A percentile compares a stretch with the other conserved stretches of the same genome.
Evolutionary conservation across 2,113 vertebrate species (phyloP).

Genomic region (Struthio camelus): DNA sequence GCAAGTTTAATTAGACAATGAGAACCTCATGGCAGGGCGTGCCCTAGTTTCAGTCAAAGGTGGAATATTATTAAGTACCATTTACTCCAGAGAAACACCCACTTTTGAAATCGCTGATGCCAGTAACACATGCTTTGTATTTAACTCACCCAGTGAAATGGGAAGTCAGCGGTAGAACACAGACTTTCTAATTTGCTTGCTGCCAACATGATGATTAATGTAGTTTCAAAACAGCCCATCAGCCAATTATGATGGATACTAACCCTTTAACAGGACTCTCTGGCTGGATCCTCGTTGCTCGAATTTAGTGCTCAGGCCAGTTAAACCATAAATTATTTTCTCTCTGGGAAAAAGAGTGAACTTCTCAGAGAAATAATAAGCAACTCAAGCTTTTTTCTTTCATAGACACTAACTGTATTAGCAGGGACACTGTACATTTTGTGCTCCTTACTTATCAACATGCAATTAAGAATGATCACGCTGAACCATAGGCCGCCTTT

Average conservation of each 20-base stretch:
- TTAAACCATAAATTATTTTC: constrained; percentile 41
- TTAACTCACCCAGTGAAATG: not conserved
- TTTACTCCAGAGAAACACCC: constrained; percentile 58
- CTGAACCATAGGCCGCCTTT: not conserved
- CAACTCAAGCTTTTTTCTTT: not conserved
- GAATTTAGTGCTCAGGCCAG: constrained; percentile 33
- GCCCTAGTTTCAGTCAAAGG: constrained; percentile 61
- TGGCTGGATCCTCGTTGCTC: not conserved
- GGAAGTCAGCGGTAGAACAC: constrained; percentile 8
- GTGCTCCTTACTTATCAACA: not conserved
- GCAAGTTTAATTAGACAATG: constrained; percentile 37
- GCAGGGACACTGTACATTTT: not conserved
- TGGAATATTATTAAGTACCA: constrained; percentile 55
- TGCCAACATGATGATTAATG: constrained; percentile 27
- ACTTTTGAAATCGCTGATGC: constrained; percentile 51
- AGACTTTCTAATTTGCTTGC: constrained; percentile 31
- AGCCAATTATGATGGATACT: constrained; percentile 52
- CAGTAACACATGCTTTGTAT: constrained; percentile 15
- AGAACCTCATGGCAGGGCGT: constrained; percentile 43
- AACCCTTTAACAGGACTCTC: constrained; percentile 38
- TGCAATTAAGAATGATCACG: not conserved
- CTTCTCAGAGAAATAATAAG: constrained; percentile 23
- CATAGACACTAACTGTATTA: not conserved
- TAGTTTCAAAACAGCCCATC: constrained; percentile 43
- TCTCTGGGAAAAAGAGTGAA: constrained; percentile 23